Evolutionary conservation across 2,113 vertebrate species (phyloP).

Genomic region (Mormyrus lacerda): DNA sequence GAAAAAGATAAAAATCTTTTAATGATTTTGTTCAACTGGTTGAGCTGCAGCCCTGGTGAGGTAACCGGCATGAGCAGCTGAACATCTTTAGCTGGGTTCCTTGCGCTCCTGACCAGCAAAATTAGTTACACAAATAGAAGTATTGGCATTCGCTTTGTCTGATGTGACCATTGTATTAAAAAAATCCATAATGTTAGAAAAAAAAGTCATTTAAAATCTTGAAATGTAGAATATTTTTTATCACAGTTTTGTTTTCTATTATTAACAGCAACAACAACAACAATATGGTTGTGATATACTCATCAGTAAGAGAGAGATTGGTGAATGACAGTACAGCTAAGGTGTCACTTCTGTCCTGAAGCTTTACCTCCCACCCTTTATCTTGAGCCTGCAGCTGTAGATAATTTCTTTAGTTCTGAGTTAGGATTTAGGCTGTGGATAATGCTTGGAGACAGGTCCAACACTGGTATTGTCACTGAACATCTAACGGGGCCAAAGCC

Average conservation of each 20-base stretch:
- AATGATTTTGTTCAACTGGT: neutral
- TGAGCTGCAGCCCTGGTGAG: neutral
- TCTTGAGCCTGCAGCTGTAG: neutral
- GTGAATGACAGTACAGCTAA: neutral
- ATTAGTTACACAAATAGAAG: neutral
- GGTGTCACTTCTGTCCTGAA: neutral
- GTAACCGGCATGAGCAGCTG: neutral
- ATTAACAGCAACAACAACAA: neutral
- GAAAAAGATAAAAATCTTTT: neutral
- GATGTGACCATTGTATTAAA: neutral
- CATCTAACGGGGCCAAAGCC: neutral
- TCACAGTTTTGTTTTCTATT: neutral
- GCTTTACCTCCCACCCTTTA: neutral
- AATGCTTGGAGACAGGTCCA: neutral
- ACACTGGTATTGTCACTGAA: neutral
- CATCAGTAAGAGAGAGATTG: neutral
- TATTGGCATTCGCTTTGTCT: neutral
- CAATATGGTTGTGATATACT: neutral
- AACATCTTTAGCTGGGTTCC: neutral
- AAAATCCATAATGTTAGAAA: neutral
- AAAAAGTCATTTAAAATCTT: neutral
- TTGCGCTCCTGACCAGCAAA: neutral
- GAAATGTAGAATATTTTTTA: neutral
- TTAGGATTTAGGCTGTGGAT: neutral
- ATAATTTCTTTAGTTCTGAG: slow-evolving; percentile 5